Conservation (phyloP, 1,140 invertebrate genomes). For the Plutomurus gul region DNA sequence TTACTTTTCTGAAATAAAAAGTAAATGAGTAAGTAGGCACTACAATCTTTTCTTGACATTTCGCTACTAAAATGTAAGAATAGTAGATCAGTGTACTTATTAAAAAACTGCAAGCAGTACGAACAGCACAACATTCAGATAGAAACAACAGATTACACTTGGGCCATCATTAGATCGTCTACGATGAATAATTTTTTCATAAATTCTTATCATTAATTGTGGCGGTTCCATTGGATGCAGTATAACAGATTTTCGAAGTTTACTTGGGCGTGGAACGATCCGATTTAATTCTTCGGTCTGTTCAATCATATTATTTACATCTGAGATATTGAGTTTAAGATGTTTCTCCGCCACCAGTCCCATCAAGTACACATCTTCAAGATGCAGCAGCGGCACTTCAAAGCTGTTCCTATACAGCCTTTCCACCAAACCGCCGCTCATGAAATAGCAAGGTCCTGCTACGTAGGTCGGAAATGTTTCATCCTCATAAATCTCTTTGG, state of each 20-base stretch:
- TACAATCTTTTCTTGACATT: no score
- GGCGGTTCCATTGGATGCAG: not conserved
- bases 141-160: not conserved
- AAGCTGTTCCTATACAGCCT: slow-evolving; percentile 72
- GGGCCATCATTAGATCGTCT: no score
- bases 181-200: not conserved
- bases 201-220: not conserved
- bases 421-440: slow-evolving; percentile 69
- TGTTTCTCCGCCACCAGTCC: slow-evolving; percentile 59
- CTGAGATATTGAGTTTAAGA: not conserved
- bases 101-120: no score
- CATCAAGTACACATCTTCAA: slow-evolving; percentile 88
- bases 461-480: slow-evolving; percentile 53
- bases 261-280: not conserved
- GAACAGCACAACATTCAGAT: not conserved
- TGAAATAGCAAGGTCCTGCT: slow-evolving; percentile 65
- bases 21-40: no score
- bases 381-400: slow-evolving; percentile 70
- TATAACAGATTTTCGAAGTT: not conserved
- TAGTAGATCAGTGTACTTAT: no score
- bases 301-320: not conserved
- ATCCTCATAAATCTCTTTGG: slow-evolving; percentile 45
- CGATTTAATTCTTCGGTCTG: not conserved
- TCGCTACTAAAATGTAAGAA: no score
- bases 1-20: no score